A percentile compares a stretch with the other conserved stretches of the same genome.
Evolutionary conservation across 2,888 invertebrate genomes (phyloP).

Genomic region (Ochropleura leucogaster): DNA sequence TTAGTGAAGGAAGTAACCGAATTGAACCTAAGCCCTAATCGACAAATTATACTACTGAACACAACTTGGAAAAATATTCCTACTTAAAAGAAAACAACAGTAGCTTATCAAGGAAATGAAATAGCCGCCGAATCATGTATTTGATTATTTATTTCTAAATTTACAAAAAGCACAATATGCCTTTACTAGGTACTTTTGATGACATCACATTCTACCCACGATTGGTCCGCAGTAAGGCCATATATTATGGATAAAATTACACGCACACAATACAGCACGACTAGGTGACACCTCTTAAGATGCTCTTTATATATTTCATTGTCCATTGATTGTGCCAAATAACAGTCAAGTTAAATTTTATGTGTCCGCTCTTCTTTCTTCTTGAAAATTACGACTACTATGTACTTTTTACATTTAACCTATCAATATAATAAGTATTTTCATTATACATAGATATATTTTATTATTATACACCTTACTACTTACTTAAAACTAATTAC

Average conservation of each 20-base stretch:
- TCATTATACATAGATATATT: conserved; percentile 40
- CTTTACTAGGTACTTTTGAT: conserved; percentile 74
- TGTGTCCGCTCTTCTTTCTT: conserved; percentile 34
- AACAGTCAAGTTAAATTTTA: conserved; percentile 22
- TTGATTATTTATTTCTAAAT: conserved; percentile 59
- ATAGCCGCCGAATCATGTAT: conserved; percentile 32
- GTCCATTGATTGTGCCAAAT: conserved; percentile 30
- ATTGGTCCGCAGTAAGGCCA: conserved; percentile 89
- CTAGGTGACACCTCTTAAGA: conserved; percentile 55
- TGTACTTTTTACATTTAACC: conserved; percentile 42
- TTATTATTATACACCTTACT: conserved; percentile 48
- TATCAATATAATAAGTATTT: conserved; percentile 37
- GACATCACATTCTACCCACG: conserved; percentile 74
- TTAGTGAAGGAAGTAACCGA: conserved; percentile 59
- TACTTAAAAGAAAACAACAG: conserved; percentile 57
- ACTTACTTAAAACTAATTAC: conserved; percentile 56
- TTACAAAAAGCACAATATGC: conserved; percentile 73
- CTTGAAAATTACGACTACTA: conserved; percentile 33
- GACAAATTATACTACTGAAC: conserved; percentile 75
- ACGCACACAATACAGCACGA: conserved; percentile 51
- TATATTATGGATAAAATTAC: conserved; percentile 72
- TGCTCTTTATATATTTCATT: conserved; percentile 22
- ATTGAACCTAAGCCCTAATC: conserved; percentile 51
- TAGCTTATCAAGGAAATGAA: conserved; percentile 43
- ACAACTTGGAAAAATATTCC: conserved; percentile 74